These are phyloP conservation scores for Hybognathus amarus DNA, from an alignment of 2,797 vertebrate species.

Conservation along the genomic window DNA sequence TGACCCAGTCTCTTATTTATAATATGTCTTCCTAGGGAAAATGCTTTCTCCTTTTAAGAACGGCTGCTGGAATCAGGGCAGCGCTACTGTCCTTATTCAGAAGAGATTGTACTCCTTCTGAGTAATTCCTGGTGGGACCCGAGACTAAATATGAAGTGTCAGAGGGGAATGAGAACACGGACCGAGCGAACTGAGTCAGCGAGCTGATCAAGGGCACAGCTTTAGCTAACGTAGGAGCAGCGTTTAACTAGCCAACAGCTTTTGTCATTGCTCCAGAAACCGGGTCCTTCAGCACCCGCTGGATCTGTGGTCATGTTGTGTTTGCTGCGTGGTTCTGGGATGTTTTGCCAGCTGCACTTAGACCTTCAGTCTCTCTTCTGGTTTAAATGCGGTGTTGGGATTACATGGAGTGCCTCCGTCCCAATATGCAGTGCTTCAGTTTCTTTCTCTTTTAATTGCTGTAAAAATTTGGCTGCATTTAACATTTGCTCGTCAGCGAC, in stretches of 20 bases:
- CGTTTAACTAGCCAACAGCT: conserved; percentile 30
- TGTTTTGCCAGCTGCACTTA: conserved; percentile 44
- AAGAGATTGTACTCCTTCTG: conserved; percentile 72
- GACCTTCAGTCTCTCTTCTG: conserved; percentile 24
- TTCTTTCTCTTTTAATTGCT: neutral
- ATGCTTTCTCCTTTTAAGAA: conserved; percentile 67
- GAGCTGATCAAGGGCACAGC: conserved; percentile 66
- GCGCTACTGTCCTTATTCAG: conserved; percentile 78
- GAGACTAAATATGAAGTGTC: conserved; percentile 81
- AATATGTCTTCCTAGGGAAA: conserved; percentile 75
- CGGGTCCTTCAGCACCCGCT: conserved; percentile 44
- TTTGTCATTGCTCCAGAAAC: neutral
- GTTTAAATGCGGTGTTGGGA: conserved; percentile 1
- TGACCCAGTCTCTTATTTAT: conserved; percentile 74
- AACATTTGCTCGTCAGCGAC: neutral
- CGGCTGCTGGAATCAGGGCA: conserved; percentile 61
- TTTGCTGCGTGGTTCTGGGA: neutral
- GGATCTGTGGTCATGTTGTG: conserved; percentile 28
- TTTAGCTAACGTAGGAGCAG: conserved; percentile 55
- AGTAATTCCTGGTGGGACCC: conserved; percentile 77
- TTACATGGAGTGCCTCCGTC: conserved; percentile 18
- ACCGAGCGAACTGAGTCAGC: conserved; percentile 75
- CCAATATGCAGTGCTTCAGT: neutral
- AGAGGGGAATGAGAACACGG: conserved; percentile 69
- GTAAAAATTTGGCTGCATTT: neutral